These are phyloP conservation scores for Lamproptera curius DNA, from an alignment of 2,888 invertebrate species.

Conservation along the genomic window DNA sequence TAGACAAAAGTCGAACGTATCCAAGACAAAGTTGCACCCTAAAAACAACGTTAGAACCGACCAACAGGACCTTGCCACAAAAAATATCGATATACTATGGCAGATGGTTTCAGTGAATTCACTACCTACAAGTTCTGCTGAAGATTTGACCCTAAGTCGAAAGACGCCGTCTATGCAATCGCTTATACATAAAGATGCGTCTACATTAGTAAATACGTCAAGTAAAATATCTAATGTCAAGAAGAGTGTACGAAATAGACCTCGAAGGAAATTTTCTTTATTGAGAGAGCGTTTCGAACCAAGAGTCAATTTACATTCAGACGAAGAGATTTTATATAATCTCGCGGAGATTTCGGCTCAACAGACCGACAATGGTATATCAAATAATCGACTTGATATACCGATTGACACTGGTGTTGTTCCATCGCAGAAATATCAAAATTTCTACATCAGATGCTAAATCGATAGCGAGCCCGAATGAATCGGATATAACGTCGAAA, in stretches of 20 bases:
- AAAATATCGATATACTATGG: slow-evolving; percentile 66
- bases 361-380: slow-evolving; percentile 41
- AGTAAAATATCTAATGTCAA: slow-evolving; percentile 59
- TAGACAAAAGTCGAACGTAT: slow-evolving; percentile 42
- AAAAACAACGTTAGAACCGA: slow-evolving; percentile 51
- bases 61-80: slow-evolving; percentile 58
- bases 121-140: slow-evolving; percentile 43
- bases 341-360: slow-evolving; percentile 51
- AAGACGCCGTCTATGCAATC: slow-evolving; percentile 67
- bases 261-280: slow-evolving; percentile 78
- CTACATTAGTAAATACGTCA: slow-evolving; percentile 37
- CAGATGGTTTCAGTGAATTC: slow-evolving; percentile 66
- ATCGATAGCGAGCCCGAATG: slow-evolving; percentile 21
- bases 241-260: slow-evolving; percentile 59
- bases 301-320: slow-evolving; percentile 57
- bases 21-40: slow-evolving; percentile 40
- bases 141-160: slow-evolving; percentile 54
- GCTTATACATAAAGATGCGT: slow-evolving; percentile 62
- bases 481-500: slow-evolving; percentile 39
- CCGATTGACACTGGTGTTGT: slow-evolving; percentile 27
- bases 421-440: slow-evolving; percentile 34
- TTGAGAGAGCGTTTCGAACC: slow-evolving; percentile 79
- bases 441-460: slow-evolving; percentile 28
- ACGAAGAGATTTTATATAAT: slow-evolving; percentile 66
- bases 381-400: slow-evolving; percentile 45